phyloP scores from a whole-genome alignment of 2,797 vertebrate genomes.

The Sebastes miniatus region DNA sequence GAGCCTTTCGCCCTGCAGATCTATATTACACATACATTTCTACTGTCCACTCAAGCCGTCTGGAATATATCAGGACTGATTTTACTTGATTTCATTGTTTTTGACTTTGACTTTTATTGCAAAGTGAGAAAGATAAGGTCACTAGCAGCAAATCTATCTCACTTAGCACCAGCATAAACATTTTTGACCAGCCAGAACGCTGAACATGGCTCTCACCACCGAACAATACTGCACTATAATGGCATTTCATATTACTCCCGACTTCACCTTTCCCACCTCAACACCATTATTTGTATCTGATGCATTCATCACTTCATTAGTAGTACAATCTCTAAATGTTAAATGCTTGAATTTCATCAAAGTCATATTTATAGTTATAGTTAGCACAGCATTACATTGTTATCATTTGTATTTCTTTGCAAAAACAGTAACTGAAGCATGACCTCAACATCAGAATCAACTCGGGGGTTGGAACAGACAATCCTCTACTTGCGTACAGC shows the following conservation, averaged over 20 bases:
- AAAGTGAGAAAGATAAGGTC: not conserved
- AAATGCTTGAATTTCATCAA: not conserved
- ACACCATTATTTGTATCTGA: not conserved
- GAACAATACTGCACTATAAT: not conserved
- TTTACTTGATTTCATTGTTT: not conserved
- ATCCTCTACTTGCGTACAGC: not conserved
- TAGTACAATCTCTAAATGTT: not conserved
- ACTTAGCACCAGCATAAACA: not conserved
- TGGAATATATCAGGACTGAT: not conserved
- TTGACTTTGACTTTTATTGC: not conserved
- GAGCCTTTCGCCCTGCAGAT: not conserved
- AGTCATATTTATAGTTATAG: not conserved
- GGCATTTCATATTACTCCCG: not conserved
- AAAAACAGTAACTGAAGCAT: not conserved
- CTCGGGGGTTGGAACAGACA: accelerated
- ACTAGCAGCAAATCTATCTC: not conserved
- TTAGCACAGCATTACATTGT: not conserved
- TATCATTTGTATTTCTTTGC: not conserved
- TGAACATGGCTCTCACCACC: not conserved
- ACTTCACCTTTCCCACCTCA: not conserved
- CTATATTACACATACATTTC: not conserved
- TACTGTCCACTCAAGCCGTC: not conserved
- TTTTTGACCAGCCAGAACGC: not conserved
- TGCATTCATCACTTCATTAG: not conserved
- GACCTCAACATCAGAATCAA: not conserved